Conservation (phyloP, 1,140 invertebrate species). For the Lucilia cuprina region DNA sequence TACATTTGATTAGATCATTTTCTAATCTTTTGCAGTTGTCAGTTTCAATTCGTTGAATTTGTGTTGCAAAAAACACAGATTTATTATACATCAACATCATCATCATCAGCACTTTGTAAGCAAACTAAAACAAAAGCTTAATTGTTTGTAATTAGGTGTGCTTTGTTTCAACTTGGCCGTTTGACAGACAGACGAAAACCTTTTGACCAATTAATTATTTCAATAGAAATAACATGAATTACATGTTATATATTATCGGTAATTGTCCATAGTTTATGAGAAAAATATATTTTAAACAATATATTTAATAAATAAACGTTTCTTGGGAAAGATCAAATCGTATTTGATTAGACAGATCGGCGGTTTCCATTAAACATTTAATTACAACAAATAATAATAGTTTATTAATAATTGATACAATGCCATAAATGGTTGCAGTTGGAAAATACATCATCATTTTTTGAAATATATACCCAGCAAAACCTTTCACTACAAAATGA, state of each 20-base stretch:
- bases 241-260: neutral
- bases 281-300: neutral
- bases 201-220: neutral
- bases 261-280: neutral
- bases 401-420: neutral
- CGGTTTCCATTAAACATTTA: conserved; percentile 3
- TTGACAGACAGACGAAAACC: neutral
- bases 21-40: neutral
- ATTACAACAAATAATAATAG: neutral
- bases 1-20: neutral
- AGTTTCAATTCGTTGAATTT: neutral
- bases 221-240: neutral
- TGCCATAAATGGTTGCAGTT: neutral
- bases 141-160: neutral
- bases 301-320: neutral
- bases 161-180: neutral
- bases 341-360: neutral
- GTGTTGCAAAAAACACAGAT: neutral
- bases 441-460: too few relatives aligned
- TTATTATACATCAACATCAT: neutral
- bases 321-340: neutral
- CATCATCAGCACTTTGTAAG: neutral
- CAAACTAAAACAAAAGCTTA: too few relatives aligned
- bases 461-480: too few relatives aligned
- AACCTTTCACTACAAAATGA: too few relatives aligned